A percentile compares a stretch with the other conserved stretches of the same genome.
phyloP scores from a whole-genome alignment of 2,888 invertebrate species.

The Andrena trimmerana region DNA sequence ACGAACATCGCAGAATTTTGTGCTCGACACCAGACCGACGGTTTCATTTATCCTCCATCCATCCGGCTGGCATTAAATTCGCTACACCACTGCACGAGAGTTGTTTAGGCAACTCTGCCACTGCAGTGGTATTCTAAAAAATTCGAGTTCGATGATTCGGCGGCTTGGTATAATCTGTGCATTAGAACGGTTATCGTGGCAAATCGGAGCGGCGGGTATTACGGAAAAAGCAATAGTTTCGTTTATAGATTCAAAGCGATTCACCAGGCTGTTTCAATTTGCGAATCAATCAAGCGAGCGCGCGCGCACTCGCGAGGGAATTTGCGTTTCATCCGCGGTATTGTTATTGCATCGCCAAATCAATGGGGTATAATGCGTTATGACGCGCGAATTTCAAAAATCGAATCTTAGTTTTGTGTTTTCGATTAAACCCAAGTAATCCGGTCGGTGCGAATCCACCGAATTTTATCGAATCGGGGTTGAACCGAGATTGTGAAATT shows the following conservation, averaged over 20 bases:
- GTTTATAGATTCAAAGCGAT: not conserved
- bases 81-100: too few species aligned
- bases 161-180: not conserved
- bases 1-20: not conserved
- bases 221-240: constrained; percentile 29
- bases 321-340: constrained; percentile 22
- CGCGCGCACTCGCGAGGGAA: not conserved
- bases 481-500: not conserved
- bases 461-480: not conserved
- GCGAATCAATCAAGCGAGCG: constrained; percentile 35
- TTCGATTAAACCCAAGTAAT: not conserved
- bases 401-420: constrained; percentile 1
- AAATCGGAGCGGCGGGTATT: constrained; percentile 27
- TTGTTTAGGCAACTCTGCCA: not conserved
- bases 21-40: not conserved
- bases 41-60: not conserved
- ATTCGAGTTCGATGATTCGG: constrained; percentile 7
- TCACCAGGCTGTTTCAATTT: constrained; percentile 28
- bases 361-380: constrained; percentile 13
- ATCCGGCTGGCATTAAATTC: not conserved
- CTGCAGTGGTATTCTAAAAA: too few species aligned
- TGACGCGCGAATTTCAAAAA: constrained; percentile 21
- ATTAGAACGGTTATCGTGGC: constrained; percentile 26
- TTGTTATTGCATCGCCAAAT: not conserved
- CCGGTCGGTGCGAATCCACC: not conserved